These are phyloP conservation scores for Phania funesta DNA, from an alignment of 2,888 invertebrate species.

Conservation along the genomic window DNA sequence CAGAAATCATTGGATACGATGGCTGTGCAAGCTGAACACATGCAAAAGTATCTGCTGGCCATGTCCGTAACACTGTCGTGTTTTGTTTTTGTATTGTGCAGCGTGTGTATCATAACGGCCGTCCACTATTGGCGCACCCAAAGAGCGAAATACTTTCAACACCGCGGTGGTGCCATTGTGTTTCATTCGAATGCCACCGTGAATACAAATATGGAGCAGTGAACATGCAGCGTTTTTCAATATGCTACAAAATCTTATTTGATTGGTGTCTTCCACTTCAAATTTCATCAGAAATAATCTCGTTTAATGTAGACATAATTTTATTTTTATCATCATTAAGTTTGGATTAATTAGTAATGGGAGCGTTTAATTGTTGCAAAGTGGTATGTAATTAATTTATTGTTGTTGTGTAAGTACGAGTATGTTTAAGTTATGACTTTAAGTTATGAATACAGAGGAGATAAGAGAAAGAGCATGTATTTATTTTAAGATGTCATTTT, in stretches of 20 bases:
- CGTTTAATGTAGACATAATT: slow-evolving; percentile 23
- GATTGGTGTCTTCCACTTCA: not conserved
- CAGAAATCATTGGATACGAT: slow-evolving; percentile 72
- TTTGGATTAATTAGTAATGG: slow-evolving; percentile 44
- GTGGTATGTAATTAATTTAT: not conserved
- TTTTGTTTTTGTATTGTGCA: slow-evolving; percentile 68
- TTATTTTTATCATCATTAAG: slow-evolving; percentile 36
- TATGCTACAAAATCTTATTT: not conserved
- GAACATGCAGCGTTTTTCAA: not conserved
- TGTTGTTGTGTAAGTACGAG: too few relatives aligned
- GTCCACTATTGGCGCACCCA: slow-evolving; percentile 70
- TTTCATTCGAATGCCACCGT: slow-evolving; percentile 78
- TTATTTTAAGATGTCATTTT: too few relatives aligned
- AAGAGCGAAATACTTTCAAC: slow-evolving; percentile 72
- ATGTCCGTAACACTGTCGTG: slow-evolving; percentile 73
- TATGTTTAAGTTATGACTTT: too few relatives aligned
- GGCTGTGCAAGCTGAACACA: slow-evolving; percentile 72
- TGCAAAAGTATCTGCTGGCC: slow-evolving; percentile 74
- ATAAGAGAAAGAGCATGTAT: too few relatives aligned
- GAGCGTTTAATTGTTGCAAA: slow-evolving; percentile 14
- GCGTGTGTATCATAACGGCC: slow-evolving; percentile 61
- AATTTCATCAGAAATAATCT: slow-evolving; percentile 26
- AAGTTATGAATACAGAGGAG: too few relatives aligned
- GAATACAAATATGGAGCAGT: slow-evolving; percentile 72
- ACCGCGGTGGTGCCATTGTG: slow-evolving; percentile 75